Evolutionary conservation across 1,140 invertebrate genomes (phyloP).

Genomic region (Hyphantria cunea): DNA sequence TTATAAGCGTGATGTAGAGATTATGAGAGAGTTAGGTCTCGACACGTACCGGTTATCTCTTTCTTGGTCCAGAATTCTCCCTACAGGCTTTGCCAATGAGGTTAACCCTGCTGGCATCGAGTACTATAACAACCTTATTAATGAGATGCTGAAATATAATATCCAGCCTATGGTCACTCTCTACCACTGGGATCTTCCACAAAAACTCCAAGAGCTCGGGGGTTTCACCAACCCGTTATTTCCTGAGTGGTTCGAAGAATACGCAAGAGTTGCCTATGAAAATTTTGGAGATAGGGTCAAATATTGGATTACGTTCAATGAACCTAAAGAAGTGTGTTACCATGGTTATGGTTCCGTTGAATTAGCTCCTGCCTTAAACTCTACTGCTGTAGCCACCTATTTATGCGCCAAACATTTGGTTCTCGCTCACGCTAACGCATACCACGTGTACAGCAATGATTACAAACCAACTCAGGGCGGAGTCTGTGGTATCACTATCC

Average conservation of each 20-base stretch:
- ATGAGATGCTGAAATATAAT: constrained; percentile 70
- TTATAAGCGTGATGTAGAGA: constrained; percentile 61
- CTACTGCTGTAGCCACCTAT: constrained; percentile 69
- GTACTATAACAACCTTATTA: constrained; percentile 84
- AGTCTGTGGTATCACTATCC: constrained; percentile 81
- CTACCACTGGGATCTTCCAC: constrained; percentile 67
- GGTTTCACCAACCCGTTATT: constrained; percentile 63
- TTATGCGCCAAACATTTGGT: constrained; percentile 81
- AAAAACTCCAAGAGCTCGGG: constrained; percentile 61
- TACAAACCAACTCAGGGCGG: constrained; percentile 62
- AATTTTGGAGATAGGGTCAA: constrained; percentile 79
- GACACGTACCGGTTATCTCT: constrained; percentile 61
- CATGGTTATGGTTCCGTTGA: constrained; percentile 67
- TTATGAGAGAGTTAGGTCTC: constrained; percentile 57
- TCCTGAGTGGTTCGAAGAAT: constrained; percentile 80
- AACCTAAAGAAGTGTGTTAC: constrained; percentile 69
- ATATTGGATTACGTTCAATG: constrained; percentile 79
- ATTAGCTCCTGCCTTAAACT: constrained; percentile 52
- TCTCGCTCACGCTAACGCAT: constrained; percentile 82
- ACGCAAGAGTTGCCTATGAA: constrained; percentile 75
- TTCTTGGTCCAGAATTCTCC: constrained; percentile 75
- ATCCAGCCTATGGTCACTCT: constrained; percentile 69
- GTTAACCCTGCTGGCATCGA: constrained; percentile 78
- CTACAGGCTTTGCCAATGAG: constrained; percentile 77
- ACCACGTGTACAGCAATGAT: constrained; percentile 64